phyloP scores from a whole-genome alignment of 2,888 invertebrate species.

The Timema cristinae region DNA sequence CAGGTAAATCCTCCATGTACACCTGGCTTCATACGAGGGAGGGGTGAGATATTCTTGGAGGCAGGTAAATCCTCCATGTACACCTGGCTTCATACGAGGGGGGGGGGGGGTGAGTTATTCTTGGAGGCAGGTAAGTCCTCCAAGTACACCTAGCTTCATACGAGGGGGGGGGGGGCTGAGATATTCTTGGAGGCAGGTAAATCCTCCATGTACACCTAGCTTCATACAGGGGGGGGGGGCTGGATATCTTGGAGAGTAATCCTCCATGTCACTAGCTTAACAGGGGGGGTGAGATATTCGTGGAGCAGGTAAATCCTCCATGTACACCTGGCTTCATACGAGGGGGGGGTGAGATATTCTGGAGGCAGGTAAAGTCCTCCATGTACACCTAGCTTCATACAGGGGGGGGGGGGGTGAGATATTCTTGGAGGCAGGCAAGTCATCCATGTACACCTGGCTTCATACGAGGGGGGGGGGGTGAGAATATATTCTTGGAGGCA shows the following conservation, averaged over 20 bases:
- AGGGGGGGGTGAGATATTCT: not conserved
- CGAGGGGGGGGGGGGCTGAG: not conserved
- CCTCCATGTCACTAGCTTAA: not conserved
- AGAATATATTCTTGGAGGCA: slow-evolving; percentile 32
- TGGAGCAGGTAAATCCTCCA: no score
- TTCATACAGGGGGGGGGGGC: not conserved
- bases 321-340: not conserved
- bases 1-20: not conserved
- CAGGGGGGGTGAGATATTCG: not conserved
- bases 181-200: no score
- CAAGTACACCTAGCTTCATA: not conserved
- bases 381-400: not conserved
- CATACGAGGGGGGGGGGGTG: not conserved
- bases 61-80: not conserved
- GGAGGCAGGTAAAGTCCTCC: no score
- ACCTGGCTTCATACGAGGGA: not conserved
- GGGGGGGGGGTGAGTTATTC: no score
- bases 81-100: not conserved
- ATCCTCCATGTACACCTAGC: not conserved
- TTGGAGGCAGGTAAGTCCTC: no score
- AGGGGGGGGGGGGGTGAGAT: not conserved
- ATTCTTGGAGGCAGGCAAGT: slow-evolving; percentile 33
- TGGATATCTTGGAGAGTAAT: not conserved
- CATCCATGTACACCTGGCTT: not conserved
- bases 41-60: not conserved